Base-by-base conservation (phyloP, 2,888 invertebrate genomes). In the Euclidia mi region DNA sequence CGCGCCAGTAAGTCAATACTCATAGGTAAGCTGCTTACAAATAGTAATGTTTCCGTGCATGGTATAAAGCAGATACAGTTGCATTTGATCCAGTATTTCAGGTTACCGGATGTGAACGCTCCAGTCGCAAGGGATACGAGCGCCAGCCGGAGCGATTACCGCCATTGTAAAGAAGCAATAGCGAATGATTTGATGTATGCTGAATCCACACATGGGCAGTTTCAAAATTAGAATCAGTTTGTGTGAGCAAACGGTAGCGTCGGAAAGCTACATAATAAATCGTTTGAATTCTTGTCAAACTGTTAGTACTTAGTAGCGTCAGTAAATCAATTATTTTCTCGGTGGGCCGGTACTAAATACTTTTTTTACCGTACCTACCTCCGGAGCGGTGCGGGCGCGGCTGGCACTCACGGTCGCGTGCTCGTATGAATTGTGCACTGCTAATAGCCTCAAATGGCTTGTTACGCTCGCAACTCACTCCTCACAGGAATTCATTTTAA, bases 401-500 rank as follows among this genome's bases (percentile, higher is more conserved):
- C 20, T 25, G 20, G 20, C 20, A 7, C 20, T 25, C 20, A 25
- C 20, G 20, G 53, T 65, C 40, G 72, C 59, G 63, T 67, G 75
- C 62, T 56, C 46, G 44, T 59, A 61, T 55, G 58, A 65, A 70
- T 73, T 68, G 72, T 69, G 58, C 55, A 46, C 49, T 64, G 68
- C 65, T 79, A 76, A 76, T 73, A 65, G 73, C 65, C 66, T 67
- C 71, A 81, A 81, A 79, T 65, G 71, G 60, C 76, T 78, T 68
- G 76, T 81, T 79, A 79, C 68, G 64, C 57, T 20, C 64, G 71
- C 72, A 68, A 63, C 72, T 68, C 58, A 48, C 41, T 75, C 58
- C 57, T 68, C 61, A 18, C 47, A 73, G 72, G 72, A 84, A 84
- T 85, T 82, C 76, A 64, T 77, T 81, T 83, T 83, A 85, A 85